phyloP scores from a whole-genome alignment of 2,888 invertebrate genomes.

The Pyrrhia umbra region DNA sequence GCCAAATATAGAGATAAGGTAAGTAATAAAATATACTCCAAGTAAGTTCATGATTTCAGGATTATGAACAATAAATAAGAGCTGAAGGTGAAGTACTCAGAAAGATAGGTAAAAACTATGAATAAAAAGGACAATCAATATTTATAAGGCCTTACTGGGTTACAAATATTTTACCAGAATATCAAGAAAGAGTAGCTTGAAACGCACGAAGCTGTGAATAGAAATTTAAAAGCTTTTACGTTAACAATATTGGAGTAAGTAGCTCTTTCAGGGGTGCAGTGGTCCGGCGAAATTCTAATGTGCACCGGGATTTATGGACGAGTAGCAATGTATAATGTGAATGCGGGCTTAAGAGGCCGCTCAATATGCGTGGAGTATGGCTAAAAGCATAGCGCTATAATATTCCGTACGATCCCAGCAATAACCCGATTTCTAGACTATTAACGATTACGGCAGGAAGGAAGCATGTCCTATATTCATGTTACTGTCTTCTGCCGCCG shows the following conservation, averaged over 20 bases:
- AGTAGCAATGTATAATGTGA: conserved; percentile 68
- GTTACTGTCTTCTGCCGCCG: conserved; percentile 42
- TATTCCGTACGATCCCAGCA: conserved; percentile 56
- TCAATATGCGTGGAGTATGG: conserved; percentile 62
- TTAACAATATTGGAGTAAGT: conserved; percentile 67
- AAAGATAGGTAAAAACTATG: conserved; percentile 7
- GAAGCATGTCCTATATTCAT: conserved; percentile 52
- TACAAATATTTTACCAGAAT: conserved; percentile 33
- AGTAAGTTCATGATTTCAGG: conserved; percentile 44
- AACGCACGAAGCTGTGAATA: conserved; percentile 61
- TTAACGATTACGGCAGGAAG: conserved; percentile 63
- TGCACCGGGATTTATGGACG: conserved; percentile 72
- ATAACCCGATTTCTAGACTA: conserved; percentile 66
- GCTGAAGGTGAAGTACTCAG: conserved; percentile 21
- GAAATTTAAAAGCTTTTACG: conserved; percentile 70
- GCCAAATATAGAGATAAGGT: conserved; percentile 32
- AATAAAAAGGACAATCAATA: conserved; percentile 36
- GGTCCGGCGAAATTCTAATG: conserved; percentile 72
- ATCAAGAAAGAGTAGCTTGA: conserved; percentile 26
- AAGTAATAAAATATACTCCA: conserved; percentile 33
- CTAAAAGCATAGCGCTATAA: conserved; percentile 62
- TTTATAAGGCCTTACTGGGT: conserved; percentile 25
- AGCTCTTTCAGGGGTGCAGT: conserved; percentile 65
- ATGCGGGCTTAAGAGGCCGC: conserved; percentile 67
- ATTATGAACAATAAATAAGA: conserved; percentile 52